Base-by-base conservation (phyloP, 2,113 vertebrate genomes). In the Heterotilapia buettikoferi region DNA sequence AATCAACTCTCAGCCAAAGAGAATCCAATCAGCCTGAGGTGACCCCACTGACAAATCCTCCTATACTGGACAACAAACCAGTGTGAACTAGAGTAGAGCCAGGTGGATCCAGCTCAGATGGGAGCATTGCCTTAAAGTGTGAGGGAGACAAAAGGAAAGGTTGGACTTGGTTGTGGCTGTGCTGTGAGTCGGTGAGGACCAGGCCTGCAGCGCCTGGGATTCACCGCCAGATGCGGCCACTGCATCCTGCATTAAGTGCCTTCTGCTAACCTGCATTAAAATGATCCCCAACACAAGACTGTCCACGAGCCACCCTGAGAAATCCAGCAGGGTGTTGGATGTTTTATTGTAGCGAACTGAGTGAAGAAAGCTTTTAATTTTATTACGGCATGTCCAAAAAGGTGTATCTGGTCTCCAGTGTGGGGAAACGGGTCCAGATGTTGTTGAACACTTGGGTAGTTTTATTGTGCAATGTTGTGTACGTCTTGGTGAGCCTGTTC, bases 121-220 rank as follows among this genome's bases (percentile, higher is more conserved):
- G 83, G 66, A 83, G 47, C 47, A 7, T 68, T 88, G 92, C 92
- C 91, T 93, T 94, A 82, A 18, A 53, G 59, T 85, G 88, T 84
- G 47, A 85, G 93, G 87, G 66, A 43, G 63, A 40, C 63, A 40
- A 29, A 26, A 7, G 81, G 80, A 78, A 82, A 16, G 83, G 81
- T 52, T 85, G 91, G 92, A 56, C 26, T 82, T 78, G 33, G 89
- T 52, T 88, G 92, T 66, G 61, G 61, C 88, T 87, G 84, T 52
- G 54, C 26, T 63, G 6, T 85, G 89, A 88, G 87, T 87, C 86
- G 88, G 89, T 89, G 94, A 91, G 87, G 94, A 95, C 90, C 91
- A 80, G 95, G 96, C 95, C 96, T 97, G 96, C 96, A 96, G 96
- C 92, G 96, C 95, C 95, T 92, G 86, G 88, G 56, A 93, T 84